Base-by-base conservation (phyloP, 2,888 invertebrate genomes). In the Nemoura dubitans region DNA sequence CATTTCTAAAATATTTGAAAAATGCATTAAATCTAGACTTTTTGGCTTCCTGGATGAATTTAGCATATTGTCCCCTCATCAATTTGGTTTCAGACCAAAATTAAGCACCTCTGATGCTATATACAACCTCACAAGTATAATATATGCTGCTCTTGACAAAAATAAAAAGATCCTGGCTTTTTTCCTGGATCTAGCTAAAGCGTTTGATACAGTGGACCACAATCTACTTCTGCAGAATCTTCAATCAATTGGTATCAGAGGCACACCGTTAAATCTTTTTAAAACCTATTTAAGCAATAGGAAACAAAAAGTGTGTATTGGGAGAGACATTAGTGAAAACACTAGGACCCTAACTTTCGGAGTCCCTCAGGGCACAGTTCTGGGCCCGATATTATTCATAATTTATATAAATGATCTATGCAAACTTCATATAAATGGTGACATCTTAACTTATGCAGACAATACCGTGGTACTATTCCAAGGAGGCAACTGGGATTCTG, bases 371-470 rank as follows among this genome's bases (percentile, higher is more conserved):
- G 78, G 78, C 0, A 78, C 78, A 6, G 78, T 78, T 1, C 27
- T 78, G 6, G 78, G 26, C 2, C 78, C 78, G 26, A 26, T 78
- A 0, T 16, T 78, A 5, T 78, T 78, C 26, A 78, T 21, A 10
- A 28, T 78, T 0, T 78, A 78, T 28, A 78, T 78, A 78, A 78
- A 78, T 26, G 78, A 78, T 14, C 26, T 78, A 28, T 78, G 78
- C 16, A 28, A 78, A 3, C 78, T 78, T 78, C 5, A 78, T 25
- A 26, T 78, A 10, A 28, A 6, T 78, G 78, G 78, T 16, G 16
- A 26, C 3, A 28, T 78, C 6, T 1, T 78, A 14, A 78, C 27
- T 14, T 78, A 78, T 78, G 78, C 78, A 0, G 78, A 78, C 25
- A 26, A 78, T 26, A 78, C 78, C 7, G 78, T 27, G 14, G 7